Evolutionary conservation across 2,113 vertebrate genomes (phyloP), one percentile per base, ranked within the genome.

Genomic region (Petromus typicus): DNA sequence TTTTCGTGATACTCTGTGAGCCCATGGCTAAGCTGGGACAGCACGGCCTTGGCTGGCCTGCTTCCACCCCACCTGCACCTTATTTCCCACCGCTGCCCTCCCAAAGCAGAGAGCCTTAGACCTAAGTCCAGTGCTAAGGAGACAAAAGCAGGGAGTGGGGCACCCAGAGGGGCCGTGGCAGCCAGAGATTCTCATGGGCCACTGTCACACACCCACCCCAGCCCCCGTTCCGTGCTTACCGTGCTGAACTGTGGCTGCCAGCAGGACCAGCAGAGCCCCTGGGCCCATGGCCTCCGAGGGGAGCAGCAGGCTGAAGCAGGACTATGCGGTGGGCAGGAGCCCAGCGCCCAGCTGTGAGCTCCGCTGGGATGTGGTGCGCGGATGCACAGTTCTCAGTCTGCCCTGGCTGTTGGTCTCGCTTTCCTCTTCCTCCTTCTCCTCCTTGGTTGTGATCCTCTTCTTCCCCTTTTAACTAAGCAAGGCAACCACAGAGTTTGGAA

Each of bases 401-500:
- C n/a, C 32, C 94, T 51, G 91, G 59, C 83, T 96, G 88, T 85
- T 34, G 78, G 43, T 83, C 84, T 96, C 81, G 66, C 85, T 96
- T 92, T 97, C 90, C 85, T 96, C 94, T 91, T 95, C 95, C 83
- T 97, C 94, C 54, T 97, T 92, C 94, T 95, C 73, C 89, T 95
- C 32, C 56, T 57, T 57, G 56, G 45, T 85, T 87, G 86, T 85
- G 91, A 86, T 96, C 95, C 92, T 64, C 96, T 84, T 89, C 97
- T 98, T 97, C 97, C 97, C 90, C 96, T 97, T 97, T 97, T 87
- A 95, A 76, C 84, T 85, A 71, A 93, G 89, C 96, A 94, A 89
- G 80, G 94, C 89, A 94, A 97, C 97, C 97, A 96, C 96, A 97
- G 94, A 78, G 95, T 97, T 98, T 97, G 97, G 97, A 97, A 97